Evolutionary conservation across 2,797 vertebrate genomes (phyloP), one percentile per base, ranked within the genome.

Genomic region (Ara ararauna): DNA sequence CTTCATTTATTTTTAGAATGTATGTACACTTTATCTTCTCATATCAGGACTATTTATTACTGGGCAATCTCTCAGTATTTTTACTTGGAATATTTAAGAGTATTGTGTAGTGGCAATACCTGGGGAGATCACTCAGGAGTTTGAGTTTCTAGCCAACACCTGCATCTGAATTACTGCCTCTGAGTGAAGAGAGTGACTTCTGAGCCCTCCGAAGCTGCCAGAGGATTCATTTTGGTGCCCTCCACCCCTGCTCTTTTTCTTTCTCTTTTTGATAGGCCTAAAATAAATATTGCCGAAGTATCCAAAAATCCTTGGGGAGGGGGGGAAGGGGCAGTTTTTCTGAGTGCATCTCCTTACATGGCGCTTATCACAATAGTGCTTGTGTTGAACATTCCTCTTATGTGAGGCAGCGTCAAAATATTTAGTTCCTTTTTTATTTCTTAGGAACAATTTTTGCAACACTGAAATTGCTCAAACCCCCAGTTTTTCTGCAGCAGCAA

Each of bases 261-360:
- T 87, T 87, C 83, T 95, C 18, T 91, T 95, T 96, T 84, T 84
- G 66, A 87, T 91, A 9, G 3, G 48, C 71, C 36, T 78, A 71
- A 91, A 94, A 93, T 86, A 91, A 90, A 76, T 84, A 67, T 44
- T 87, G 64, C 44, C 7, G 4, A 90, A 40, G 34, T 84, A 84
- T 51, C 85, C 64, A 75, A 86, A 67, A 79, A 51, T 76, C 54
- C 19, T 36, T 60, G 5, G 8, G 14, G 11, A 11, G 32, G 16
- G 5, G 2, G 13, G 13, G 5, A 3, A 4, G 10, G 9, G 4
- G 12, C 12, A 30, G 21, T 75, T 88, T 90, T 44, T 87, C 67
- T 87, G 56, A 34, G 9, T 50, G 21, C 62, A 58, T 93, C 68
- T 94, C 90, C 87, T 95, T 95, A 93, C 62, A 85, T 85, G 74